phyloP scores from a whole-genome alignment of 37 sponge, comb jelly and placozoan genomes.

The Diacarnus erythraeanus region DNA sequence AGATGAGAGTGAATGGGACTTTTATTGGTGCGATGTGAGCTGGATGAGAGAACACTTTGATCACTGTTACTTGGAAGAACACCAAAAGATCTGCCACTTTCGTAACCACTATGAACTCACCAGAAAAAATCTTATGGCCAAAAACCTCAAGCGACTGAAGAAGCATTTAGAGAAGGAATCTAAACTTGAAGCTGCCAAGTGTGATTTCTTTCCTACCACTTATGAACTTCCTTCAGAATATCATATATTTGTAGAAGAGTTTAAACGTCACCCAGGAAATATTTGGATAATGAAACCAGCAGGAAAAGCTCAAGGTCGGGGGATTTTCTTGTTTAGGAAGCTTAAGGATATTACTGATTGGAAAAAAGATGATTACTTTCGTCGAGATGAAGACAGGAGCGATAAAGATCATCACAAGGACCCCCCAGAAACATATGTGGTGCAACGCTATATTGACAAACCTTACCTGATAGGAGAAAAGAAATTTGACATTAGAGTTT shows the following conservation, averaged over 20 bases:
- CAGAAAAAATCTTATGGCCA: slow-evolving; percentile 97
- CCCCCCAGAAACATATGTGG: slow-evolving; percentile 96
- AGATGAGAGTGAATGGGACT: slow-evolving; percentile 97
- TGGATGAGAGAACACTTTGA: slow-evolving; percentile 99
- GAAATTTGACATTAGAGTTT: slow-evolving; percentile 97
- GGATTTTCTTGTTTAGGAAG: slow-evolving; percentile 97
- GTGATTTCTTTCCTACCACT: slow-evolving; percentile 98
- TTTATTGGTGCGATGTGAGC: slow-evolving; percentile 96
- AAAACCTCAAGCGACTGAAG: slow-evolving; percentile 88
- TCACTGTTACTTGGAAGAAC: slow-evolving; percentile 95
- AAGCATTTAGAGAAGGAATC: slow-evolving; percentile 85
- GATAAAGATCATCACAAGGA: slow-evolving; percentile 93
- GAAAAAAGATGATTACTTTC: slow-evolving; percentile 93
- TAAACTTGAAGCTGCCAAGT: slow-evolving; percentile 75
- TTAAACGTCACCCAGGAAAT: slow-evolving; percentile 89
- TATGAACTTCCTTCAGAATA: slow-evolving; percentile 98
- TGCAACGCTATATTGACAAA: slow-evolving; percentile 93
- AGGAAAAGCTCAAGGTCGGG: slow-evolving; percentile 97
- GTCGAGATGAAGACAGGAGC: slow-evolving; percentile 69
- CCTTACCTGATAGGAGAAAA: slow-evolving; percentile 96
- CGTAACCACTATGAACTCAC: slow-evolving; percentile 98
- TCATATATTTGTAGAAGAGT: slow-evolving; percentile 99
- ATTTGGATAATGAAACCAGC: slow-evolving; percentile 99
- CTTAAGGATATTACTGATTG: slow-evolving; percentile 99
- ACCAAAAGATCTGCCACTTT: slow-evolving; percentile 94